These are phyloP conservation scores for Tipula helvola DNA, from an alignment of 2,888 invertebrate species.

Conservation along the genomic window DNA sequence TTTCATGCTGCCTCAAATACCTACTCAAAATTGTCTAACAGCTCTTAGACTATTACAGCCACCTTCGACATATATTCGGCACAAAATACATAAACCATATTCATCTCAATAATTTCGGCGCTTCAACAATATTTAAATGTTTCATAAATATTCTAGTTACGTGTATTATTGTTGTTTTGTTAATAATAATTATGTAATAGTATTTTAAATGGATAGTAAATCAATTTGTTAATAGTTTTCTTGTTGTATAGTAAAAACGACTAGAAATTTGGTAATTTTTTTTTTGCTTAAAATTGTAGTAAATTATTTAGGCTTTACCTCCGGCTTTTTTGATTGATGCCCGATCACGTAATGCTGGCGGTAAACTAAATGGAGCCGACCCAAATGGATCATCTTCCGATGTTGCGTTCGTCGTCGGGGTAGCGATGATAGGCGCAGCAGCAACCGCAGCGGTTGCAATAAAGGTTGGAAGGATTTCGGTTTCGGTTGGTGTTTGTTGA, in stretches of 20 bases:
- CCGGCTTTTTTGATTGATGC: conserved; percentile 33
- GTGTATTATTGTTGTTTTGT: neutral
- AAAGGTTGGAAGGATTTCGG: neutral
- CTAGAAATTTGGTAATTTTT: conserved; percentile 4
- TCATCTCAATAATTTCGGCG: neutral
- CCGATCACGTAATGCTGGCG: conserved; percentile 39
- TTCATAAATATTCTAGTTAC: neutral
- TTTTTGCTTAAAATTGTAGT: neutral
- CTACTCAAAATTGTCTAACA: too few species aligned
- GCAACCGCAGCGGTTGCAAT: conserved; percentile 17
- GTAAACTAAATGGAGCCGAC: conserved; percentile 68
- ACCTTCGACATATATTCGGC: neutral
- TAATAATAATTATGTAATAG: neutral
- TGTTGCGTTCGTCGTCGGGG: conserved; percentile 28
- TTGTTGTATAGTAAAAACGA: neutral
- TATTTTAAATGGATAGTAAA: neutral
- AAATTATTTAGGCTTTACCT: conserved; percentile 35
- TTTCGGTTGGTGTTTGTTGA: conserved; percentile 6
- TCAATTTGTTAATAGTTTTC: neutral
- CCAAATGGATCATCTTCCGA: conserved; percentile 61
- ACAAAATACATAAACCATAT: neutral
- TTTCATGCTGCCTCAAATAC: too few species aligned
- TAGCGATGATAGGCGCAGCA: neutral
- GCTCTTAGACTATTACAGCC: too few species aligned
- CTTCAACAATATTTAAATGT: neutral